phyloP scores from a whole-genome alignment of 2,113 vertebrate genomes.

The Leptobrachium ailaonicum region DNA sequence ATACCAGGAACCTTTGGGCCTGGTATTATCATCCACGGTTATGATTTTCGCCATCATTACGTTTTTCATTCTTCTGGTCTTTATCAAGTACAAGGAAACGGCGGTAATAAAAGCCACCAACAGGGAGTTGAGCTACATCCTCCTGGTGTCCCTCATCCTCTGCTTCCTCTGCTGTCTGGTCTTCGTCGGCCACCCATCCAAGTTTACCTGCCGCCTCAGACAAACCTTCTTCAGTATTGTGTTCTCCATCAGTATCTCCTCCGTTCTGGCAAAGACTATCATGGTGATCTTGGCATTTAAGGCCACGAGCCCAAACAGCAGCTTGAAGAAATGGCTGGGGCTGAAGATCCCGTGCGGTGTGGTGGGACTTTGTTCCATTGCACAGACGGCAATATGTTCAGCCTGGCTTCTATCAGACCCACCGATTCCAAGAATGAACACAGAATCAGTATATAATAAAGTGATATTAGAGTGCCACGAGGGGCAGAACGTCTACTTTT shows the following conservation, averaged over 20 bases:
- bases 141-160: slow-evolving; percentile 40
- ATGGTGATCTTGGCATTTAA: slow-evolving; percentile 48
- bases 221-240: slow-evolving; percentile 38
- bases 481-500: slow-evolving; percentile 40
- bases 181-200: slow-evolving; percentile 30
- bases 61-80: slow-evolving; percentile 50
- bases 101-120: slow-evolving; percentile 53
- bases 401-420: slow-evolving; percentile 33
- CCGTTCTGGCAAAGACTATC: slow-evolving; percentile 46
- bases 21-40: slow-evolving; percentile 34
- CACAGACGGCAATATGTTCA: slow-evolving; percentile 27
- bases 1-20: slow-evolving; percentile 52
- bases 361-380: slow-evolving; percentile 17
- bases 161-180: slow-evolving; percentile 45
- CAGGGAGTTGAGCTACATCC: slow-evolving; percentile 52
- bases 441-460: neutral
- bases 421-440: slow-evolving; percentile 10
- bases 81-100: slow-evolving; percentile 53
- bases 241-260: slow-evolving; percentile 46
- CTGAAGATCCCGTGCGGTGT: slow-evolving; percentile 17
- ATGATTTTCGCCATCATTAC: slow-evolving; percentile 52
- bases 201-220: slow-evolving; percentile 18
- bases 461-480: slow-evolving; percentile 45
- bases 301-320: slow-evolving; percentile 23
- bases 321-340: slow-evolving; percentile 37